phyloP scores from a whole-genome alignment of 2,888 invertebrate genomes.

The Trissolcus brochymenae region DNA sequence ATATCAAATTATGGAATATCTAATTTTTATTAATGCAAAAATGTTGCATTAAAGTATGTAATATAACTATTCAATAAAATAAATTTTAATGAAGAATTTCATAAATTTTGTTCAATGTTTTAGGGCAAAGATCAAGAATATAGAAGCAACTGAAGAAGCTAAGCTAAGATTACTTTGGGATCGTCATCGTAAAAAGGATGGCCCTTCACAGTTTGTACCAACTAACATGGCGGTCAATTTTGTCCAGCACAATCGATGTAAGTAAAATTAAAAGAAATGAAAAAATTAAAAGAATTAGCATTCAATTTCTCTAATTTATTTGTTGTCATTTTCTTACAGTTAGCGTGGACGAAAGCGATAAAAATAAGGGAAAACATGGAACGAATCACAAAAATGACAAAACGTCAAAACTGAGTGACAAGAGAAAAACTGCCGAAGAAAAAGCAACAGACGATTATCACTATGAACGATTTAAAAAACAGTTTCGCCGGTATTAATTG shows the following conservation, averaged over 20 bases:
- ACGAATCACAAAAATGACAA: slow-evolving; percentile 75
- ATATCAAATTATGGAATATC: no score
- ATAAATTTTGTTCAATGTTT: slow-evolving; percentile 39
- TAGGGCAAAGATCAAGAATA: slow-evolving; percentile 97
- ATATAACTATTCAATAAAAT: no score
- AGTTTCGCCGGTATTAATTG: slow-evolving; percentile 89
- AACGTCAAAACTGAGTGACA: slow-evolving; percentile 76
- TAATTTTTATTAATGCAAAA: no score
- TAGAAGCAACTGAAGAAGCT: slow-evolving; percentile 99
- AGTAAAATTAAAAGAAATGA: slow-evolving; percentile 68
- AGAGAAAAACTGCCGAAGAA: slow-evolving; percentile 85
- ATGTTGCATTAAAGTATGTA: no score
- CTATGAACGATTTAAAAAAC: slow-evolving; percentile 97
- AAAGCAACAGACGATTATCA: slow-evolving; percentile 98
- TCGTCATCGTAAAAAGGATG: slow-evolving; percentile 92
- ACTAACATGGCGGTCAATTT: slow-evolving; percentile 99
- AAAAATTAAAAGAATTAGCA: no score
- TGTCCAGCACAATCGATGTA: slow-evolving; percentile 97
- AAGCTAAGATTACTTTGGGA: slow-evolving; percentile 94
- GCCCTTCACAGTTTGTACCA: slow-evolving; percentile 96
- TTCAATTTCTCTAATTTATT: slow-evolving; percentile 1
- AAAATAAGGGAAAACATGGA: slow-evolving; percentile 80
- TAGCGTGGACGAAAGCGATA: slow-evolving; percentile 87
- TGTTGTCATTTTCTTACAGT: slow-evolving; percentile 78
- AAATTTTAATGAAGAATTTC: no score